Percentiles rank a stretch among this genome's conserved stretches.
Conservation (phyloP, 64 coral and sea anemone genomes). For the Catalaphyllia jardinei region DNA sequence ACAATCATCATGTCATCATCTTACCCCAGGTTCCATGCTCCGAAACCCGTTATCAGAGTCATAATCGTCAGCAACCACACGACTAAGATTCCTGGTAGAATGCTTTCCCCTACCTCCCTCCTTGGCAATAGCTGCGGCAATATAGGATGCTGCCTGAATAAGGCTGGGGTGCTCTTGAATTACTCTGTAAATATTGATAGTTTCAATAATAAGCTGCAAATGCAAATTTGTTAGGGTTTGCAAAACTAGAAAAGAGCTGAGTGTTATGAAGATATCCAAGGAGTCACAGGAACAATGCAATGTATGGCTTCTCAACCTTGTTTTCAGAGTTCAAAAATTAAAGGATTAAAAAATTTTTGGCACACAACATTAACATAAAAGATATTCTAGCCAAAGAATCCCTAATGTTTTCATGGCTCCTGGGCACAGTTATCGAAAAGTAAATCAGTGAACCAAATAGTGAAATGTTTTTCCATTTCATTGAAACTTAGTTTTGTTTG, state of each 20-base stretch:
- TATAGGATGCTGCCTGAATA: slow-evolving; percentile 87
- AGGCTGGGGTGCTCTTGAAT: slow-evolving; percentile 81
- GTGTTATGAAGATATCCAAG: not conserved
- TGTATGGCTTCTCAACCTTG: no score
- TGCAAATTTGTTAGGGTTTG: not conserved
- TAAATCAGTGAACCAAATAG: no score
- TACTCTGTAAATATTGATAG: slow-evolving; percentile 52
- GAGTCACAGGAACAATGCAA: not conserved
- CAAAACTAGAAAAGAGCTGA: no score
- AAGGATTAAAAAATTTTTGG: no score
- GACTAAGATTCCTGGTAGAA: slow-evolving; percentile 8
- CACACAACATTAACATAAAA: no score
- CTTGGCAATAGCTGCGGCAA: slow-evolving; percentile 84
- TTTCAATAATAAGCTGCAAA: not conserved
- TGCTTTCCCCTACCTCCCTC: slow-evolving; percentile 31
- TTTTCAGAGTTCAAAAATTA: no score
- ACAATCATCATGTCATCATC: not conserved
- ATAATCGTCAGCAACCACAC: slow-evolving; percentile 33
- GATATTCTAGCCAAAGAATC: no score
- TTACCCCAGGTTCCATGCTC: slow-evolving; percentile 87
- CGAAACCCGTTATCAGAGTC: slow-evolving; percentile 81
- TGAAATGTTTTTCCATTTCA: no score
- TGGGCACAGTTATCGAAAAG: no score
- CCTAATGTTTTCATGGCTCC: no score
- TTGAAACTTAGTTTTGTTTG: no score